These are phyloP conservation scores for Cartodere bifasciata DNA, from an alignment of 2,888 invertebrate genomes.

Conservation along the genomic window DNA sequence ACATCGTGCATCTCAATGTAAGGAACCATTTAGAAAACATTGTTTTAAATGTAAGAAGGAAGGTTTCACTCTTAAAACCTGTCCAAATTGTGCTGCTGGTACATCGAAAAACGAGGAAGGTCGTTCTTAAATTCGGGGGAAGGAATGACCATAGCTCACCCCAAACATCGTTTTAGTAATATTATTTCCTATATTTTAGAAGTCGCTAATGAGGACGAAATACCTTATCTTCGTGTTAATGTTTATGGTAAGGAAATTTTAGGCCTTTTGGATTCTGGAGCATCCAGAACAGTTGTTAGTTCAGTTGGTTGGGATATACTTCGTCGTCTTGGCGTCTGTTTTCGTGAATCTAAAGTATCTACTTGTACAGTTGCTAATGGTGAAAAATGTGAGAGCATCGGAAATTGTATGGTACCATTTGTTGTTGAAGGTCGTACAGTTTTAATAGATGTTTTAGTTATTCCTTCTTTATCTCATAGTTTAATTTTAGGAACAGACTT, in stretches of 20 bases:
- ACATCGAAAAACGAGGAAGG: conserved; percentile 12
- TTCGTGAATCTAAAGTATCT: neutral
- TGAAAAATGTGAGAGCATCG: conserved; percentile 8
- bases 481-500: conserved; percentile 14
- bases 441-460: conserved; percentile 13
- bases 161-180: too few species aligned
- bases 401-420: conserved; percentile 11
- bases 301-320: conserved; percentile 4
- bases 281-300: conserved; percentile 8
- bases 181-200: conserved; percentile 13
- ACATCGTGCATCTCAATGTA: conserved; percentile 9
- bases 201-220: conserved; percentile 9
- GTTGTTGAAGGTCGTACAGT: conserved; percentile 6
- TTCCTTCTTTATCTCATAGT: conserved; percentile 10
- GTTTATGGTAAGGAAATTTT: conserved; percentile 5
- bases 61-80: conserved; percentile 11
- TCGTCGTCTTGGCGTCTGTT: neutral
- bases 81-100: conserved; percentile 12
- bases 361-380: conserved; percentile 15
- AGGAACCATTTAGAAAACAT: conserved; percentile 1
- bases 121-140: conserved; percentile 7
- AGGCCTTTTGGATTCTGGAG: conserved; percentile 9
- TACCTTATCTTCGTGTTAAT: conserved; percentile 6
- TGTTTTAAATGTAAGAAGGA: conserved; percentile 11
- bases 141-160: neutral